Conservation (phyloP, 2,888 invertebrate species). For the Eupithecia subfuscata region DNA sequence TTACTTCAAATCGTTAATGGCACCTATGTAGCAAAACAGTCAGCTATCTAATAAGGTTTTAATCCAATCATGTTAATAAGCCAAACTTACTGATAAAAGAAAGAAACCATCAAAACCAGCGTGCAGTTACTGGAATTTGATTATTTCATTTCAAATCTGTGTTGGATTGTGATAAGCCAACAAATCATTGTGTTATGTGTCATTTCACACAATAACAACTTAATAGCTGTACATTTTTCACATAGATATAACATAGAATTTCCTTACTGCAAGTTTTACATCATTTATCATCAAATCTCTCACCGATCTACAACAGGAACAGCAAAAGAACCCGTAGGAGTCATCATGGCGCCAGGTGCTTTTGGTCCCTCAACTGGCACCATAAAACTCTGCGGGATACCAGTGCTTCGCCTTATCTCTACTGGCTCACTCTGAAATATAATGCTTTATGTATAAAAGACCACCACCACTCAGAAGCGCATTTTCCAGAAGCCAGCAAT, state of each 20-base stretch:
- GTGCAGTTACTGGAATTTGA: background rate
- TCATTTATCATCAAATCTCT: conserved; percentile 56
- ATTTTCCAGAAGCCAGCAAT: background rate
- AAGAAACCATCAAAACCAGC: background rate
- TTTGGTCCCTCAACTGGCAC: conserved; percentile 95
- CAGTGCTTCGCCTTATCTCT: conserved; percentile 97
- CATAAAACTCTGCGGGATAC: conserved; percentile 98
- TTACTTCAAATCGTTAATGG: too few relatives aligned
- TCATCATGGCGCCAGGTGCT: conserved; percentile 96
- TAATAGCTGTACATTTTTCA: background rate
- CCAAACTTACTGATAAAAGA: background rate
- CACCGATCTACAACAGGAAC: conserved; percentile 95
- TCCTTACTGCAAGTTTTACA: background rate
- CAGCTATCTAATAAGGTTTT: background rate
- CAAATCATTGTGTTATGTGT: background rate
- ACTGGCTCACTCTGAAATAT: conserved; percentile 83
- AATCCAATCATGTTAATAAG: background rate
- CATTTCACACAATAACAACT: background rate
- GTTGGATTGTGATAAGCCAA: background rate
- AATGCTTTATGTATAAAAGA: background rate
- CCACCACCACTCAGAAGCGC: background rate
- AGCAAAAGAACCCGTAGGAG: conserved; percentile 93
- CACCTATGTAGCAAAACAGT: background rate
- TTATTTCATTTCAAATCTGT: background rate
- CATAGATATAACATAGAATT: background rate